phyloP scores from a whole-genome alignment of 1,140 invertebrate species.

The Rhyacophila brunnea region DNA sequence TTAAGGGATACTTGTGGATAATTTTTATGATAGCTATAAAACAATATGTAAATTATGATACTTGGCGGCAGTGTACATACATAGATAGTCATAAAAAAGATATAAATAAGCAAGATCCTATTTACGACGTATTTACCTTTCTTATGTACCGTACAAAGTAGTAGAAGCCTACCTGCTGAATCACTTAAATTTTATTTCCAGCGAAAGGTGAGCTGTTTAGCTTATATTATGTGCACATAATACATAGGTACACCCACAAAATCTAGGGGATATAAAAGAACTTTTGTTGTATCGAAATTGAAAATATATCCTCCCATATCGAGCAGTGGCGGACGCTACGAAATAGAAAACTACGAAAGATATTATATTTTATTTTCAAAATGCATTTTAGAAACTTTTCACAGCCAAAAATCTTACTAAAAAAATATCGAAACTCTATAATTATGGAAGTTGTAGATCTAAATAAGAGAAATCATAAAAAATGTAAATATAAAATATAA shows the following conservation, averaged over 20 bases:
- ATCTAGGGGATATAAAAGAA: constrained; percentile 34
- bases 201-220: constrained; percentile 24
- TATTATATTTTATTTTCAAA: too few relatives aligned
- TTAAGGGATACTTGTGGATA: too few relatives aligned
- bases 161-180: background rate
- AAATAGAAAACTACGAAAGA: background rate
- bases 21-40: background rate
- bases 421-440: too few relatives aligned
- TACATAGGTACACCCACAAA: constrained; percentile 22
- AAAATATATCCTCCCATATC: constrained; percentile 35
- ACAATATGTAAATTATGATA: background rate
- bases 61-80: too few relatives aligned
- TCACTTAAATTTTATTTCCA: constrained; percentile 29
- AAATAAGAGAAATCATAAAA: too few relatives aligned
- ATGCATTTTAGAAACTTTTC: too few relatives aligned
- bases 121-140: background rate
- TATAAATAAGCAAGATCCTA: too few relatives aligned
- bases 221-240: constrained; percentile 20
- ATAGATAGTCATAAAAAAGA: too few relatives aligned
- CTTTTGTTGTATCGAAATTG: constrained; percentile 34
- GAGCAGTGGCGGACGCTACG: constrained; percentile 15
- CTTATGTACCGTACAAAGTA: background rate
- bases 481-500: too few relatives aligned
- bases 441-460: too few relatives aligned
- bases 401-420: too few relatives aligned